Conservation (phyloP, 2,888 invertebrate genomes). For the Chydorus sphaericus region DNA sequence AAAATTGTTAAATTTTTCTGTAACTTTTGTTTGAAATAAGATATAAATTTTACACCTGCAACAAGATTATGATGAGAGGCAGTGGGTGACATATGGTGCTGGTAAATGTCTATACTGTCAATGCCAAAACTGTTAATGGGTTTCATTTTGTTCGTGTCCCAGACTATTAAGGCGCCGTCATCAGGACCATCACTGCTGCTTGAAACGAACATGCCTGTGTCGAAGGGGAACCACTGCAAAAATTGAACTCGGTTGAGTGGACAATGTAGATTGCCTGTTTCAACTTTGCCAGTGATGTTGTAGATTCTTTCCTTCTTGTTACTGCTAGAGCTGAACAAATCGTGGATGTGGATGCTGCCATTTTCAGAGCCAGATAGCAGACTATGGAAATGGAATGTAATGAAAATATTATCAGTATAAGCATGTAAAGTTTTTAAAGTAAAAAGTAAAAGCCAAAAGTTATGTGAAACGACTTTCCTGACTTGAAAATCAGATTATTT, state of each 20-base stretch:
- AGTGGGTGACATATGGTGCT: slow-evolving; percentile 32
- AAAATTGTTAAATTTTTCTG: not conserved
- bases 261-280: slow-evolving; percentile 20
- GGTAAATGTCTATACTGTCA: slow-evolving; percentile 28
- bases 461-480: too few species aligned
- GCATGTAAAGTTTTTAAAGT: too few species aligned
- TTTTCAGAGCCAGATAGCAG: slow-evolving; percentile 31
- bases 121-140: slow-evolving; percentile 31
- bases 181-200: slow-evolving; percentile 34
- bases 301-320: slow-evolving; percentile 26
- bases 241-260: slow-evolving; percentile 25
- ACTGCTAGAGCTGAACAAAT: slow-evolving; percentile 27
- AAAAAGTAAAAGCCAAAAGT: too few species aligned
- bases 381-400: too few species aligned
- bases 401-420: too few species aligned
- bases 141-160: slow-evolving; percentile 34
- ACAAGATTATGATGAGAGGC: not conserved
- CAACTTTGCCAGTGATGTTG: slow-evolving; percentile 26
- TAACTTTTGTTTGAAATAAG: not conserved
- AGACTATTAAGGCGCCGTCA: slow-evolving; percentile 32
- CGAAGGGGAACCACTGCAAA: slow-evolving; percentile 37
- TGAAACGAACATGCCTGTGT: slow-evolving; percentile 35
- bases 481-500: too few species aligned
- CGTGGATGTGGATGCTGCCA: slow-evolving; percentile 32
- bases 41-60: not conserved